A percentile compares a stretch with the other conserved stretches of the same genome.
Conservation (phyloP, 92 coral and sea anemone species). For the Heteractis magnifica region DNA sequence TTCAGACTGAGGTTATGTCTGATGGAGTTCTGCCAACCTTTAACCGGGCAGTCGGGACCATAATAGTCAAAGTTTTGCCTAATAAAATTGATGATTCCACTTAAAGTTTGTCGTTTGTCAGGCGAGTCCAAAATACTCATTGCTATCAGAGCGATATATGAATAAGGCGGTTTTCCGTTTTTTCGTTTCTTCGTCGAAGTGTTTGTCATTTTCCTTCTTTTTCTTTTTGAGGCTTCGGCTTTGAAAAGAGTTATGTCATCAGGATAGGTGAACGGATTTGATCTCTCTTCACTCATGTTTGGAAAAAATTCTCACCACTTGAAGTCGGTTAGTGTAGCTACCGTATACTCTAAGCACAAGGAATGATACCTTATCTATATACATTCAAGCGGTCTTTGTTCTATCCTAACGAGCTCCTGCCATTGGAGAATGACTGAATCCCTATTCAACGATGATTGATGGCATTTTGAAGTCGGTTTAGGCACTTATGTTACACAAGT, state of each 20-base stretch:
- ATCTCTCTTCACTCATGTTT: not conserved
- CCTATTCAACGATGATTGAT: slow-evolving; percentile 22
- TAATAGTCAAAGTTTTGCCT: slow-evolving; percentile 68
- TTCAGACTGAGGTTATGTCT: slow-evolving; percentile 91
- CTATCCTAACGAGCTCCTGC: not conserved
- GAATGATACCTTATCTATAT: not conserved
- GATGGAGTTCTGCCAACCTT: slow-evolving; percentile 94
- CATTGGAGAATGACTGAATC: not conserved
- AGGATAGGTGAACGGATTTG: not conserved
- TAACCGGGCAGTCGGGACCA: slow-evolving; percentile 58
- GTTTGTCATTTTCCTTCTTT: slow-evolving; percentile 1
- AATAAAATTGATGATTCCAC: slow-evolving; percentile 78
- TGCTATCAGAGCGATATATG: slow-evolving; percentile 84
- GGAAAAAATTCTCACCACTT: not conserved
- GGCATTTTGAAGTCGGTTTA: not conserved
- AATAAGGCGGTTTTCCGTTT: slow-evolving; percentile 83
- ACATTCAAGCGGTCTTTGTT: not conserved
- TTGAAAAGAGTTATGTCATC: not conserved
- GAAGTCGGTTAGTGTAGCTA: not conserved
- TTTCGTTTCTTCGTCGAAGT: slow-evolving; percentile 15
- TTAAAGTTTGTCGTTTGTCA: slow-evolving; percentile 63
- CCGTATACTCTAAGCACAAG: not conserved
- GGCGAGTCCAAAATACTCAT: slow-evolving; percentile 84
- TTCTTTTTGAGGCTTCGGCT: not conserved
- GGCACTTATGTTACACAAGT: not conserved